Evolutionary conservation across 1,140 invertebrate species (phyloP).

Genomic region (Leucophenga varia): DNA sequence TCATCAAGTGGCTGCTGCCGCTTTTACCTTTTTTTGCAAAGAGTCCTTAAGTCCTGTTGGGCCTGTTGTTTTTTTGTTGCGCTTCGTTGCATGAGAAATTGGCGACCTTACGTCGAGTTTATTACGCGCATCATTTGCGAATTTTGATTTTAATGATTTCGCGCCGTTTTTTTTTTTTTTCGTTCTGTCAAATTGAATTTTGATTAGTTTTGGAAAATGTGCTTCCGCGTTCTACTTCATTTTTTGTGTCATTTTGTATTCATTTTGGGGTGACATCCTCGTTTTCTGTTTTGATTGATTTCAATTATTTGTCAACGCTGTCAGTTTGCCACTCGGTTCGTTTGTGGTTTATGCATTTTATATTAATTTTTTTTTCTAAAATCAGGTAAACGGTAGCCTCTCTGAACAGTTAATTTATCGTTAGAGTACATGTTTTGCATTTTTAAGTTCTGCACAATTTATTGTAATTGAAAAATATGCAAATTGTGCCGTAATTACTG

Average conservation of each 20-base stretch:
- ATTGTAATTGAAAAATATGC: slow-evolving; percentile 13
- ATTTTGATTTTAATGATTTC: slow-evolving; percentile 47
- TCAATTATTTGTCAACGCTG: slow-evolving; percentile 41
- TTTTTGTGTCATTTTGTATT: too few species aligned
- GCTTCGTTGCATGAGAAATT: slow-evolving; percentile 35
- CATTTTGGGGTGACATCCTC: slow-evolving; percentile 4
- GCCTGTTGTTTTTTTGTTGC: too few species aligned
- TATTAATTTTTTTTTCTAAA: too few species aligned
- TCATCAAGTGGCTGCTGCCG: slow-evolving; percentile 19
- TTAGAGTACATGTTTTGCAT: too few species aligned
- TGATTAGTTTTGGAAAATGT: slow-evolving; percentile 38
- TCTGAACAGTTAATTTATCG: too few species aligned
- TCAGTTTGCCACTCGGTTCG: too few species aligned
- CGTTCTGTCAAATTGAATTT: slow-evolving; percentile 36
- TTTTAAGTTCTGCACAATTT: slow-evolving; percentile 11
- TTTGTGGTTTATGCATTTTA: too few species aligned
- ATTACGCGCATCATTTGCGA: slow-evolving; percentile 54
- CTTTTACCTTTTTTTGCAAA: slow-evolving; percentile 21
- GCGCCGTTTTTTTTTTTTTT: too few species aligned
- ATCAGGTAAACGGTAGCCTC: too few species aligned
- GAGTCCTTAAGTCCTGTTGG: too few species aligned
- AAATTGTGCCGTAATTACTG: slow-evolving; percentile 29
- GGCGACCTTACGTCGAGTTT: slow-evolving; percentile 20
- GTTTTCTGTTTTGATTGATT: slow-evolving; percentile 41
- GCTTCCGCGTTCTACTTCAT: slow-evolving; percentile 23